Evolutionary conservation across 53 echinoderm and acorn worm species (phyloP), one percentile per base, ranked within the genome.

Genomic region (Zoroaster sp.): DNA sequence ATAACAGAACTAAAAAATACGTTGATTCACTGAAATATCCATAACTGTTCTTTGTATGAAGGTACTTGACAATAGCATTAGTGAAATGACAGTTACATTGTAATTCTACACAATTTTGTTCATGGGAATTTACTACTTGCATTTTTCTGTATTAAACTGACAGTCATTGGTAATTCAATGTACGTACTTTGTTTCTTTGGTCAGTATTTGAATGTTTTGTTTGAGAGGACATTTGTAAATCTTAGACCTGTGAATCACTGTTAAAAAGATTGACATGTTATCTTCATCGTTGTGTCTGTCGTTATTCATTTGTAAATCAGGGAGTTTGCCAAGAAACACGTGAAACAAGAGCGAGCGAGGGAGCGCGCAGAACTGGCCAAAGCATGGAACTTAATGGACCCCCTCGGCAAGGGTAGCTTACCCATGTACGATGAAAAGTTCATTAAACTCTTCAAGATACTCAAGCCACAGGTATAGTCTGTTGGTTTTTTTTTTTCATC

Each of bases 311-410:
- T 6, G 21, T 37, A 15, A 37, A n/a, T 15, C 93, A 98, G 99
- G 99, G 95, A 92, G 74, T 98, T 96, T 93, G 99, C 99, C 59
- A 98, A 98, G 96, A 98, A 98, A 76, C 93, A 98, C 89, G 99
- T 98, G 70, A 98, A 98, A 89, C 92, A 82, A 69, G 99, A 98
- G 87, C 72, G 99, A 79, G 87, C 94, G 7, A 89, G 96, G 40
- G 99, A 98, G 75, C 93, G 99, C 43, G 99, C 99, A 18, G 99
- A 98, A 86, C 83, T 98, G 38, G 99, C 99, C 85, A 98, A 98
- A 46, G 99, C 99, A 10, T 98, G 99, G 99, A 98, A 96, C 73
- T 92, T 98, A 8, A 35, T 98, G 49, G 99, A 98, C 83, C 99
- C 99, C 3, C 93, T 98, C 15, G 99, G 99, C 36, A 90, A 89